Conservation (phyloP, 2,113 vertebrate genomes). For the Chlorodrepanis virens region DNA sequence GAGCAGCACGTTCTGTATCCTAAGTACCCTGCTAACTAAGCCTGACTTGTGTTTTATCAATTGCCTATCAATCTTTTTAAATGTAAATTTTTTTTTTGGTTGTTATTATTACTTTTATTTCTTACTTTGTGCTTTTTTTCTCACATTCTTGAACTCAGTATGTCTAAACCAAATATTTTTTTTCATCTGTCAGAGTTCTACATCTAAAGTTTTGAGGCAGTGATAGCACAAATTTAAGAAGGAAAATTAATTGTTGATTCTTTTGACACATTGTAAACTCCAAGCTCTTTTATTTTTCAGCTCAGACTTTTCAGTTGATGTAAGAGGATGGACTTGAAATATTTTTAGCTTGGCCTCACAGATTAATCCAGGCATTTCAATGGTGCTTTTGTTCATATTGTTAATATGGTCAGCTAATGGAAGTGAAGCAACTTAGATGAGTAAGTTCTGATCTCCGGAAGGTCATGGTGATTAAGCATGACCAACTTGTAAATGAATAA, state of each 20-base stretch:
- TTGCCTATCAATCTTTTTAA: neutral
- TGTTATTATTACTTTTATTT: neutral
- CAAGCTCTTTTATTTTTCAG: neutral
- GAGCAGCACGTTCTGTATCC: constrained; percentile 44
- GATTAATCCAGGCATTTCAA: neutral
- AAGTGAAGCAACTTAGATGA: neutral
- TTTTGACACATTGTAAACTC: neutral
- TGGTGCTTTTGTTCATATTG: neutral
- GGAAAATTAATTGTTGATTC: neutral
- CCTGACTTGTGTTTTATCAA: constrained; percentile 64
- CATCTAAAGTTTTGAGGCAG: neutral
- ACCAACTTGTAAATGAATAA: neutral
- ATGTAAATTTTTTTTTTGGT: too few species aligned
- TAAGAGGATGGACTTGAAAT: neutral
- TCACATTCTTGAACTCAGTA: constrained; percentile 22
- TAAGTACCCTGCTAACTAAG: constrained; percentile 64
- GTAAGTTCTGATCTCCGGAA: neutral
- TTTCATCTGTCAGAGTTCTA: constrained; percentile 71
- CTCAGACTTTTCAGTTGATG: neutral
- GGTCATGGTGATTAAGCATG: neutral
- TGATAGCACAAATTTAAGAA: neutral
- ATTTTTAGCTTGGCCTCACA: neutral
- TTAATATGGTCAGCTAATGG: neutral
- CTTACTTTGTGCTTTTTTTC: constrained; percentile 65
- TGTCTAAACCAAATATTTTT: constrained; percentile 44